These are phyloP conservation scores for Brenthis daphne DNA, from an alignment of 2,888 invertebrate genomes.

Conservation along the genomic window DNA sequence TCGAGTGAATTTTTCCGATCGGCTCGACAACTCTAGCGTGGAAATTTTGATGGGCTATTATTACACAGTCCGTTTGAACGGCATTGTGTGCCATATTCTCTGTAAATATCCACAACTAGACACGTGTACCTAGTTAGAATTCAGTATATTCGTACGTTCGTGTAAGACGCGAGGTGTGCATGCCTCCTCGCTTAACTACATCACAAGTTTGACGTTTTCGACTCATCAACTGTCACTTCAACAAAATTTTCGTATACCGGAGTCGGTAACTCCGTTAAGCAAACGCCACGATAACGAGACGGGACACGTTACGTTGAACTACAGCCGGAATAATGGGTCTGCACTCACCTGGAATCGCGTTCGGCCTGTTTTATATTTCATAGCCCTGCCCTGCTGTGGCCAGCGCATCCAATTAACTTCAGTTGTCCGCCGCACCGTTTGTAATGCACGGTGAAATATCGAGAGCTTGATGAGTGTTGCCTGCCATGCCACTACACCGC, in stretches of 20 bases:
- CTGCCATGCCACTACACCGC: constrained; percentile 43
- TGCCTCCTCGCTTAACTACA: constrained; percentile 4
- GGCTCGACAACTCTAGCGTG: constrained; percentile 67
- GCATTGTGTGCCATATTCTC: constrained; percentile 64
- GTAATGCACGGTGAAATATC: constrained; percentile 72
- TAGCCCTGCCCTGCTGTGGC: constrained; percentile 57
- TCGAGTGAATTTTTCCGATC: constrained; percentile 69
- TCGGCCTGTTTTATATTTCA: constrained; percentile 68
- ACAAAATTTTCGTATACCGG: constrained; percentile 48
- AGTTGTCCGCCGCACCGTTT: constrained; percentile 65
- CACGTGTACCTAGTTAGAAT: constrained; percentile 30
- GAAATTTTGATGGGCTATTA: constrained; percentile 75
- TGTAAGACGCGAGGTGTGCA: constrained; percentile 6
- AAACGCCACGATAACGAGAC: constrained; percentile 48
- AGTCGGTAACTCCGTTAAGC: constrained; percentile 47
- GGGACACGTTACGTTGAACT: constrained; percentile 49
- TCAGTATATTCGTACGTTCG: constrained; percentile 18
- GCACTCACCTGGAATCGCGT: constrained; percentile 47
- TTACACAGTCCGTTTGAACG: constrained; percentile 75
- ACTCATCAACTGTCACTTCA: constrained; percentile 57
- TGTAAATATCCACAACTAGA: constrained; percentile 42
- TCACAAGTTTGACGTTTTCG: constrained; percentile 43
- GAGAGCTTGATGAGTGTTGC: constrained; percentile 63
- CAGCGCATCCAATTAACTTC: constrained; percentile 76
- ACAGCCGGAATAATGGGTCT: constrained; percentile 52